Evolutionary conservation across 2,797 vertebrate species (phyloP).

Genomic region (Myotis pilosus): DNA sequence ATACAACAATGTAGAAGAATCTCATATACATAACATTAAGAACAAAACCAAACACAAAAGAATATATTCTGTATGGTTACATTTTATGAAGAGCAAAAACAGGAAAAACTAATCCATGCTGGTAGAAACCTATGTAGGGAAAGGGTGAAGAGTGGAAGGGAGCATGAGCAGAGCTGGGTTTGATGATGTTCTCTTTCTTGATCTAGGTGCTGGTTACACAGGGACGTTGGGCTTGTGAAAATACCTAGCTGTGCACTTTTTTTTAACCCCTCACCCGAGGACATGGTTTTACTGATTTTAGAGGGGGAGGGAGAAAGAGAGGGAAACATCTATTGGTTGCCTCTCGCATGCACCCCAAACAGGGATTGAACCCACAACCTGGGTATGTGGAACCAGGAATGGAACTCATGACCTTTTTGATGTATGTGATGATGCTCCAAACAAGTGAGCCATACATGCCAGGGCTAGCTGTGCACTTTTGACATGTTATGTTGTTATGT

Average conservation of each 20-base stretch:
- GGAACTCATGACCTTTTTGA: not conserved
- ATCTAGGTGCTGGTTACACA: not conserved
- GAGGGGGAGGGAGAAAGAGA: not conserved
- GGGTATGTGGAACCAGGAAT: not conserved
- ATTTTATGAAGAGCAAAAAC: not conserved
- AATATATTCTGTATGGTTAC: not conserved
- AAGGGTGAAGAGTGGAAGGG: not conserved
- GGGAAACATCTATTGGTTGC: not conserved
- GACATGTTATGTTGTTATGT: not conserved
- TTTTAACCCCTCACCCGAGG: not conserved
- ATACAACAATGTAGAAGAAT: not conserved
- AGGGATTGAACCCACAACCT: not conserved
- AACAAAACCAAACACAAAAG: not conserved
- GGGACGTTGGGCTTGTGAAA: not conserved
- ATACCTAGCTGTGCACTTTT: not conserved
- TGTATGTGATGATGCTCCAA: not conserved
- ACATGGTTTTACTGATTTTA: not conserved
- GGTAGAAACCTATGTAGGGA: not conserved
- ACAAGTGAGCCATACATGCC: not conserved
- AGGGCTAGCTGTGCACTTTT: not conserved
- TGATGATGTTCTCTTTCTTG: not conserved
- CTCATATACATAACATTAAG: not conserved
- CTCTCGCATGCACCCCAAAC: not conserved
- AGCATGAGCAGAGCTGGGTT: not conserved
- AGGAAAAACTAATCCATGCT: not conserved